Evolutionary conservation across 2,113 vertebrate genomes (phyloP), one percentile per base, ranked within the genome.

Genomic region (Rana temporaria): DNA sequence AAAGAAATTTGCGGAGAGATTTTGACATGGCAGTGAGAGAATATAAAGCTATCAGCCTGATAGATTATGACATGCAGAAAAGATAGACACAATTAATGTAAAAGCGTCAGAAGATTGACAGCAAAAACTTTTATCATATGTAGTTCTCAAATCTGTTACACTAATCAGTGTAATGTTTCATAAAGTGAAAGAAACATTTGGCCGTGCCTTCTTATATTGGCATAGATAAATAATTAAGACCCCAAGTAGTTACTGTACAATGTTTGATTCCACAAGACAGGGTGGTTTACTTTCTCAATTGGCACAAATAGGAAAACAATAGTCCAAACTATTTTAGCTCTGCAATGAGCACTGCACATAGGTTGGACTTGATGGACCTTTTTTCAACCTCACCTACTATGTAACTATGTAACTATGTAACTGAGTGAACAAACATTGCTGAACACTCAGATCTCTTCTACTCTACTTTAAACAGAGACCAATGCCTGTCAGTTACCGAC

Each of bases 41-140:
- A 62, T 75, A 75, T 75, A 62, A 75, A 75, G 72, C 72, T 62
- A 75, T 75, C 72, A 75, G 57, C 19, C 56, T 75, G 72, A 75
- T 62, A 75, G 72, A 75, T 60, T 62, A 34, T 75, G 72, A 75
- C 56, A 38, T 16, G 30, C 56, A 75, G 72, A 75, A 62, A 34
- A 75, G 57, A 60, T 34, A 62, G 72, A 75, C 60, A 62, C 72
- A 75, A 75, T 60, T 75, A 75, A 38, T 75, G 72, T 62, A 62
- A 75, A 75, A 57, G 72, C 60, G 72, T 75, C 72, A 75, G 26
- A 15, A 56, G 19, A 24, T 42, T 62, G 72, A 62, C 72, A 75
- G 56, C 56, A n/a, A 57, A 20, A 75, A 75, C 56, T 75, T 75
- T 75, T 75, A 75, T 75, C 32, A 60, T 2, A 6, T 30, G 32